A percentile compares a stretch with the other conserved stretches of the same genome.
Conservation (phyloP, 2,797 vertebrate species). For the Semaprochilodus insignis region DNA sequence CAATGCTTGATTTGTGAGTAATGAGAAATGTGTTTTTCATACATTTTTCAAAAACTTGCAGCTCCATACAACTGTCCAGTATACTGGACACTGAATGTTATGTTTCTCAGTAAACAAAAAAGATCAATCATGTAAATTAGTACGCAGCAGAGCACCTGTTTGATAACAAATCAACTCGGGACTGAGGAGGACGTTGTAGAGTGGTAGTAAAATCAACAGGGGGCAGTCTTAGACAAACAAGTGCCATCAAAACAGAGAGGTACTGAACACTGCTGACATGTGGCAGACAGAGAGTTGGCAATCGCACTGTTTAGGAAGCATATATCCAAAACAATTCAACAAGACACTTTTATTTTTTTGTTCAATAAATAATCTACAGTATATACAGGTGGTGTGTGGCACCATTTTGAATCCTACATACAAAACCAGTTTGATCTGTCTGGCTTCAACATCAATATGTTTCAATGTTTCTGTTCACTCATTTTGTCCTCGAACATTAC, state of each 20-base stretch:
- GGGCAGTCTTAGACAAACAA: conserved; percentile 30
- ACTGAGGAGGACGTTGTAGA: too few species aligned
- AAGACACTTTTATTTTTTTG: conserved; percentile 78
- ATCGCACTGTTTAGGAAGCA: conserved; percentile 29
- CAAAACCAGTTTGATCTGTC: conserved; percentile 79
- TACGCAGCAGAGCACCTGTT: too few species aligned
- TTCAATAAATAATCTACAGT: conserved; percentile 99
- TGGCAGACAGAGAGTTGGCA: not conserved
- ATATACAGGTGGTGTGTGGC: conserved; percentile 87
- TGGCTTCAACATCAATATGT: conserved; percentile 64
- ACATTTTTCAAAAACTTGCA: too few species aligned
- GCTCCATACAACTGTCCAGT: too few species aligned
- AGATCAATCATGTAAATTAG: too few species aligned
- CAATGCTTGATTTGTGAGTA: too few species aligned
- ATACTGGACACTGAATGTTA: too few species aligned
- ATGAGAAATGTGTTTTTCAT: too few species aligned
- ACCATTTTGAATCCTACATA: conserved; percentile 78
- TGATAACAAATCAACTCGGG: too few species aligned
- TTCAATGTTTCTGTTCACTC: conserved; percentile 49
- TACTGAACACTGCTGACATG: not conserved
- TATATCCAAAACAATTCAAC: conserved; percentile 64
- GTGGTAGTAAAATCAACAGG: conserved; percentile 20
- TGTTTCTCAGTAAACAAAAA: too few species aligned
- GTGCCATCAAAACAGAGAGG: not conserved
- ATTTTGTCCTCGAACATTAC: conserved; percentile 64